A percentile compares a stretch with the other conserved stretches of the same genome.
phyloP scores from a whole-genome alignment of 2,888 invertebrate species.

The Mesorhabditis belari region DNA sequence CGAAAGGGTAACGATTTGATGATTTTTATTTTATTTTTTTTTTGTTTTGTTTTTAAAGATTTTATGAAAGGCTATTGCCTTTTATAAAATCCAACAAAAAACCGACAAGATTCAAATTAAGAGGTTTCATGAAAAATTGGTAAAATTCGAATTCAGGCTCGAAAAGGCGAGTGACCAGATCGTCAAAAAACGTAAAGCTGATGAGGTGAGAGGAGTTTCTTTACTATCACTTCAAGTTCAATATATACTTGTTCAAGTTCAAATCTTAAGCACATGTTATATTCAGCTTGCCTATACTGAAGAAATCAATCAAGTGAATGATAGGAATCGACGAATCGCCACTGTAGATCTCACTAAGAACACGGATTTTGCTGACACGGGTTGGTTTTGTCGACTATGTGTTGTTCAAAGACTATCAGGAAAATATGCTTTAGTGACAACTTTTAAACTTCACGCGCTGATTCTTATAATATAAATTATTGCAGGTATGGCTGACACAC shows the following conservation, averaged over 20 bases:
- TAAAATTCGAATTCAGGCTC: too few species aligned
- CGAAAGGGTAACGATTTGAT: too few species aligned
- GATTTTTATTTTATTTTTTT: too few species aligned
- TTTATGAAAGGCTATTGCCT: too few species aligned
- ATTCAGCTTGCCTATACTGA: constrained; percentile 2
- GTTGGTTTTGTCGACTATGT: constrained; percentile 5
- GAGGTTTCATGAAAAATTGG: too few species aligned
- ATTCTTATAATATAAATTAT: neutral
- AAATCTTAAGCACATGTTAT: neutral
- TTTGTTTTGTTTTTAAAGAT: too few species aligned
- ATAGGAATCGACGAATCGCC: constrained; percentile 16
- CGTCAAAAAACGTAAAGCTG: neutral
- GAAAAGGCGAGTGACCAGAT: neutral
- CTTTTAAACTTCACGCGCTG: neutral
- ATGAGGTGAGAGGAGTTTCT: neutral
- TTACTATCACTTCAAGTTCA: neutral
- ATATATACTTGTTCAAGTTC: neutral
- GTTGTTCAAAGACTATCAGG: too few species aligned
- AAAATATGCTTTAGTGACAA: too few species aligned
- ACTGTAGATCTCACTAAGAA: constrained; percentile 17
- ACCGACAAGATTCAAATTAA: too few species aligned
- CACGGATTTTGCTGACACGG: constrained; percentile 18
- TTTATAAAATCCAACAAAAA: too few species aligned
- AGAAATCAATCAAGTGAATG: constrained; percentile 24
- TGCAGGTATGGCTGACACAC: constrained; percentile 62